phyloP scores from a whole-genome alignment of 2,797 vertebrate genomes.

The Tinamus major region DNA sequence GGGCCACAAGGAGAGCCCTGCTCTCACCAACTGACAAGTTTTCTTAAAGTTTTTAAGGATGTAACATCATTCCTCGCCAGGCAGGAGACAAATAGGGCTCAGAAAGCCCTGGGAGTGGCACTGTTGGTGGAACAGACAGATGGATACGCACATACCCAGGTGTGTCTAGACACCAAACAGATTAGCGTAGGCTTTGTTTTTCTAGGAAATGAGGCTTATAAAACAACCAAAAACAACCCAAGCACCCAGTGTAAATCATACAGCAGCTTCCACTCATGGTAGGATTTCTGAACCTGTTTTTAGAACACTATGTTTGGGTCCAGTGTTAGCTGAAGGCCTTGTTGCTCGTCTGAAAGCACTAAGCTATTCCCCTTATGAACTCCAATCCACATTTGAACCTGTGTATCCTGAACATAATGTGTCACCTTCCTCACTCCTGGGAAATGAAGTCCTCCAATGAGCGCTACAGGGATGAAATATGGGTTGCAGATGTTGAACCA shows the following conservation, averaged over 20 bases:
- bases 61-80: fast-evolving
- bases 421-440: constrained; percentile 58
- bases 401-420: background rate
- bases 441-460: constrained; percentile 37
- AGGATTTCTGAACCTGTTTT: background rate
- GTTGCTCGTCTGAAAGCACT: constrained; percentile 8
- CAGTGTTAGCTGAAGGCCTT: background rate
- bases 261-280: background rate
- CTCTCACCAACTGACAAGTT: background rate
- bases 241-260: background rate
- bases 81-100: background rate
- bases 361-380: constrained; percentile 1
- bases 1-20: fast-evolving
- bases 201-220: background rate
- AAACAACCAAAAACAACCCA: background rate
- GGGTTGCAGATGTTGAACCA: constrained; percentile 67
- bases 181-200: background rate
- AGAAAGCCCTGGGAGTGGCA: background rate
- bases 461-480: constrained; percentile 50
- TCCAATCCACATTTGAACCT: constrained; percentile 31
- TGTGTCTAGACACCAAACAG: background rate
- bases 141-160: background rate
- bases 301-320: background rate
- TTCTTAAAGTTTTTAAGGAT: constrained; percentile 1
- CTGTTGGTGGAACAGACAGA: background rate